These are phyloP conservation scores for Stichodactyla mertensii DNA, from an alignment of 64 coral and sea anemone genomes.

Conservation along the genomic window DNA sequence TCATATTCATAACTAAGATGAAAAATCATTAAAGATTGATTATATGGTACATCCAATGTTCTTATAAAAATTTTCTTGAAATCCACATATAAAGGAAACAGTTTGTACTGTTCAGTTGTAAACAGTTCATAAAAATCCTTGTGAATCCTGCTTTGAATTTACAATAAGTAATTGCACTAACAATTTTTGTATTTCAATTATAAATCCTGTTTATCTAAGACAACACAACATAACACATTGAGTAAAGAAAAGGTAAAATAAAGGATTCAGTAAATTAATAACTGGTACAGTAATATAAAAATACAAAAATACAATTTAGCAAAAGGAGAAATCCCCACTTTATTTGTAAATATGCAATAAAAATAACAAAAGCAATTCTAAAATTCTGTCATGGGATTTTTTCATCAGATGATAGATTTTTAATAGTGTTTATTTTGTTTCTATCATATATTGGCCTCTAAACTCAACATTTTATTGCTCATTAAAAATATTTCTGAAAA, in stretches of 20 bases:
- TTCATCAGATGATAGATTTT: background rate
- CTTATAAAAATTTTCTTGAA: too few species aligned
- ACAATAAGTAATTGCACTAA: too few species aligned
- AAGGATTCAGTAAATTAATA: too few species aligned
- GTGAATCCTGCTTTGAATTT: too few species aligned
- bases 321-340: too few species aligned
- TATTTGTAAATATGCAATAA: background rate
- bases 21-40: too few species aligned
- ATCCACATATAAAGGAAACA: too few species aligned
- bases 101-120: too few species aligned
- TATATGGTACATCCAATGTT: too few species aligned
- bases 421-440: background rate
- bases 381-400: background rate
- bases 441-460: background rate
- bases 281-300: background rate
- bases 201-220: background rate
- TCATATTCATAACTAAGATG: too few species aligned
- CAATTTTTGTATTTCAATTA: background rate
- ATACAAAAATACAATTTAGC: background rate
- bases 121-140: too few species aligned
- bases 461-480: background rate
- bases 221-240: background rate
- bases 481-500: background rate
- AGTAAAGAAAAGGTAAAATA: background rate
- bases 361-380: background rate